Evolutionary conservation across 1,140 invertebrate species (phyloP), one percentile per base, ranked within the genome.

Genomic region (Heterodera carotae): DNA sequence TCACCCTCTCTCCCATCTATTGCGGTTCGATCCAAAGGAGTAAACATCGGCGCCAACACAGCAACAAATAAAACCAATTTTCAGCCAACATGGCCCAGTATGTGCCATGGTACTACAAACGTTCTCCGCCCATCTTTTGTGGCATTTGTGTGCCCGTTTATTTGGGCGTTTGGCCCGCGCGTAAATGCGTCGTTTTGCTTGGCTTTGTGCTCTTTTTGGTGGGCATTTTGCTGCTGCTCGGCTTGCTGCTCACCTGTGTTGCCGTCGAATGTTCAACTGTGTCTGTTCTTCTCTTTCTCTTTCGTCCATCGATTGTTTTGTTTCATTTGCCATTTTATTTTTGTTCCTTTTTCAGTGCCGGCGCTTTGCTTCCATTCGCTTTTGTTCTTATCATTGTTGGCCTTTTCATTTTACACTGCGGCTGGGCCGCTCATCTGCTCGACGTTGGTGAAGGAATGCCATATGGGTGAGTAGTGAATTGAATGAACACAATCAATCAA

Each of bases 311-410:
- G 39, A n/a, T n/a, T n/a, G n/a, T n/a, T n/a, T n/a, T n/a, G n/a
- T n/a, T n/a, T n/a, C n/a, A n/a, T n/a, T n/a, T n/a, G 27, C 22
- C 36, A 77, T 25, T 77, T 78, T 76, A 79, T 10, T 39, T 25
- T 29, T 43, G 2, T 43, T 78, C 68, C 0, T 5, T 8, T 82
- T 85, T 77, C 53, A 85, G 83, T 62, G 82, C 84, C 27, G 83
- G 78, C 25, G 84, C 77, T 12, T 69, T 87, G 7, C 66, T 87
- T 27, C 86, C 86, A 2, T 79, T 86, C 48, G 85, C 84, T 29
- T 59, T 86, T 7, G 84, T 86, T 64, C 78, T 86, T n/a, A 86
- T 86, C 48, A 84, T 86, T 72, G 84, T 83, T 39, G 85, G 85
- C 69, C 82, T 86, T 62, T 71, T 86, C 15, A 71, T 86, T 15